phyloP scores from a whole-genome alignment of 2,797 vertebrate genomes.

The Notamacropus eugenii region DNA sequence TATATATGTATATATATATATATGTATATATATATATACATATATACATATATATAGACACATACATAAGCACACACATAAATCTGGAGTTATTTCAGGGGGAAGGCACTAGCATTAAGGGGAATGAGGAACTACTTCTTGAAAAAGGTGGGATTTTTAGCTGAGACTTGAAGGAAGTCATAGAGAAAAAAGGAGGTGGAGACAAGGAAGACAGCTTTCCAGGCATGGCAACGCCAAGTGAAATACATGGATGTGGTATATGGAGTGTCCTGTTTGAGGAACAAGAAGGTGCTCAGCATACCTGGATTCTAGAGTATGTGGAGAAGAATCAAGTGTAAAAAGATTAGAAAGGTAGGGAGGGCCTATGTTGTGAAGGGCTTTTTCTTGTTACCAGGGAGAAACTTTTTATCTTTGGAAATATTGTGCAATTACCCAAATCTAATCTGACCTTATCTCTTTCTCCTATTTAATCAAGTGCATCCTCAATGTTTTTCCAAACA shows the following conservation, averaged over 20 bases:
- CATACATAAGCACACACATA: too few relatives aligned
- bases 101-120: not conserved
- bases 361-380: not conserved
- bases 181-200: not conserved
- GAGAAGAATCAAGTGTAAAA: not conserved
- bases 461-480: not conserved
- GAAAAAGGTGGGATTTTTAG: not conserved
- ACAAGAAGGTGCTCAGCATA: not conserved
- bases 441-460: not conserved
- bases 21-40: too few relatives aligned
- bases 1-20: not conserved
- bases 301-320: not conserved
- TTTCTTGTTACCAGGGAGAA: not conserved
- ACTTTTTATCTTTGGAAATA: not conserved
- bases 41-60: too few relatives aligned
- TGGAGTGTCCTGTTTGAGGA: not conserved
- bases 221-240: not conserved
- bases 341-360: not conserved
- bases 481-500: not conserved
- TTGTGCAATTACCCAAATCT: not conserved
- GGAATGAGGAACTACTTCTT: not conserved
- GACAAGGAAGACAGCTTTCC: not conserved
- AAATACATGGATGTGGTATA: not conserved
- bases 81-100: not conserved
- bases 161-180: not conserved